Evolutionary conservation across 2,888 invertebrate species (phyloP).

Genomic region (Drosophila atripex): DNA sequence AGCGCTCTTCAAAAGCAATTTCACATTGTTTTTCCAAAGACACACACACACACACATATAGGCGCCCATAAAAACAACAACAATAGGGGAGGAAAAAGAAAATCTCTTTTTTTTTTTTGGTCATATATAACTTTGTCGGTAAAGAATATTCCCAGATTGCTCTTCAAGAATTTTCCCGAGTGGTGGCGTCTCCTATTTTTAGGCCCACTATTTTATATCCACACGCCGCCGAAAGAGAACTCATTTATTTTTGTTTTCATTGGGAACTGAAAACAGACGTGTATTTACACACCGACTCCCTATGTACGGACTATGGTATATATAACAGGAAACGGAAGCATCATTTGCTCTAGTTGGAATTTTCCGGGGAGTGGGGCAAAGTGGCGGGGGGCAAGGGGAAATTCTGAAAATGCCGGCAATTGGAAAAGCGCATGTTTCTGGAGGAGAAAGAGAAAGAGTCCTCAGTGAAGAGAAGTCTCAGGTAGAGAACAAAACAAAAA

Average conservation of each 20-base stretch:
- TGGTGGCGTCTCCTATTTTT: constrained; percentile 56
- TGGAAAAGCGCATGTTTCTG: constrained; percentile 61
- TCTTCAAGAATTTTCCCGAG: constrained; percentile 40
- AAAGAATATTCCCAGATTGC: constrained; percentile 44
- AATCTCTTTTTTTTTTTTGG: constrained; percentile 27
- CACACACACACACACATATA: constrained; percentile 11
- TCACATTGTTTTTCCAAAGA: constrained; percentile 56
- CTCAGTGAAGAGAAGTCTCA: not conserved
- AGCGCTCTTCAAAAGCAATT: constrained; percentile 71
- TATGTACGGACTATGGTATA: constrained; percentile 1
- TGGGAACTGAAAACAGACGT: constrained; percentile 16
- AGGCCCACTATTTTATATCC: constrained; percentile 26
- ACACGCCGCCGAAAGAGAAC: constrained; percentile 3
- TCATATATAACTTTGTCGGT: constrained; percentile 28
- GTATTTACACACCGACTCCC: not conserved
- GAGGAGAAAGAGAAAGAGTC: constrained; percentile 10
- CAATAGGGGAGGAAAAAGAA: constrained; percentile 15
- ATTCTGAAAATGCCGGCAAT: constrained; percentile 72
- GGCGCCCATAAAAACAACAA: too few species aligned
- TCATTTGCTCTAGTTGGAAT: constrained; percentile 19
- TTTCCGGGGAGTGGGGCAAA: not conserved
- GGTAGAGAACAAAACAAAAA: constrained; percentile 40
- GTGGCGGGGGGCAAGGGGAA: not conserved
- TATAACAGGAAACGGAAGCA: constrained; percentile 46
- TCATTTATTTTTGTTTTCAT: constrained; percentile 56